Evolutionary conservation across 2,113 vertebrate genomes (phyloP).

Genomic region (Etia nguti): DNA sequence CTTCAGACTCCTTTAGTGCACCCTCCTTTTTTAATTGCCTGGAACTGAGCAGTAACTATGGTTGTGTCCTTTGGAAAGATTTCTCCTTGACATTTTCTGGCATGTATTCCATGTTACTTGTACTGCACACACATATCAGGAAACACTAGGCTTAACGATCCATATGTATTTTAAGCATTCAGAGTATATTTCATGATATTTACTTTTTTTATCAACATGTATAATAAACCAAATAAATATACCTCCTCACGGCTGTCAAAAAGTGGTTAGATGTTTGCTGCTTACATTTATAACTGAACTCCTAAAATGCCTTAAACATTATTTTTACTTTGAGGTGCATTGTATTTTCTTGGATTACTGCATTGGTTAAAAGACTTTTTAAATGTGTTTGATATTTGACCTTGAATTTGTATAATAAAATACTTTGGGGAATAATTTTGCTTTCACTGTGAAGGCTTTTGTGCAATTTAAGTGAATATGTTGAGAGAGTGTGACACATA

Average conservation of each 20-base stretch:
- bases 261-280: not conserved
- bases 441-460: not conserved
- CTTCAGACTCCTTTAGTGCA: not conserved
- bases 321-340: not conserved
- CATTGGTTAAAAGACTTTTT: not conserved
- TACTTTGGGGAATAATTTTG: not conserved
- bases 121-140: not conserved
- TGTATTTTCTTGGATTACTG: not conserved
- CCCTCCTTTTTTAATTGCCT: not conserved
- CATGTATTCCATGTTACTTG: not conserved
- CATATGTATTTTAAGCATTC: not conserved
- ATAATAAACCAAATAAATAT: not conserved
- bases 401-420: not conserved
- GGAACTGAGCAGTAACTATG: not conserved
- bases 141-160: not conserved
- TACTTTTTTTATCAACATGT: not conserved
- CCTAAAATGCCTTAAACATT: not conserved
- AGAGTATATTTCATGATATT: not conserved
- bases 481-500: not conserved
- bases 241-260: not conserved
- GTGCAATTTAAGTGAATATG: not conserved
- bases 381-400: not conserved
- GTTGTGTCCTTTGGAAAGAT: not conserved
- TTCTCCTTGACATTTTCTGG: not conserved
- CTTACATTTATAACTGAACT: not conserved